Evolutionary conservation across 2,888 invertebrate genomes (phyloP), one percentile per base, ranked within the genome.

Genomic region (Volucella zonaria): DNA sequence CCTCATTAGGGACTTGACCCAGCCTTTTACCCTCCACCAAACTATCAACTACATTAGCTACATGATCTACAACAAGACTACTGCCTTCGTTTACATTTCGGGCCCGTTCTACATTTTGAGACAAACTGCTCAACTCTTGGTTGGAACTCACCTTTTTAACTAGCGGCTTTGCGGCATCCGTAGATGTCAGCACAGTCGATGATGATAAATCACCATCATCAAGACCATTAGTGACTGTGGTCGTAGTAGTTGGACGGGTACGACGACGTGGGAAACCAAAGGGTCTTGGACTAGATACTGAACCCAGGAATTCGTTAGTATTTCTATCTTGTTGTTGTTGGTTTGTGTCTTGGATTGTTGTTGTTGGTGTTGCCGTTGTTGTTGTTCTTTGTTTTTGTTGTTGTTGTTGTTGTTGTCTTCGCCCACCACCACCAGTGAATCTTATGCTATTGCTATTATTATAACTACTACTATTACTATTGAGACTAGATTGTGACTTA

Each of bases 281-380:
- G 23, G 93, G 93, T 89, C 93, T 91, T 86, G 93, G 93, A 90
- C 93, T 93, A 87, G 93, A 92, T 85, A 93, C 91, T 67, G 90
- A 89, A 67, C 92, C 90, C 77, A 90, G 81, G 87, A 88, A 87
- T 82, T 88, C 89, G 80, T 89, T 90, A 89, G 88, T 89, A 82
- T 52, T 70, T 62, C 47, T 87, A 86, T 76, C 87, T 87, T 68
- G 87, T 86, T 51, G 79, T 80, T 62, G 85, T 82, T 73, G 83
- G 68, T 81, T 86, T 86, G 81, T 78, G 85, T 87, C 82, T 79
- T 56, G 58, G 61, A 87, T 88, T 89, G 87, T 58, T 78, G 58
- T 77, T 86, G 86, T 86, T 79, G 81, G 83, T 1, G 31, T 87
- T 88, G 87, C 0, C 3, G 18, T 87, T 79, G 88, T 87, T 88